Base-by-base conservation (phyloP, 2,888 invertebrate genomes). In the Troides helena region DNA sequence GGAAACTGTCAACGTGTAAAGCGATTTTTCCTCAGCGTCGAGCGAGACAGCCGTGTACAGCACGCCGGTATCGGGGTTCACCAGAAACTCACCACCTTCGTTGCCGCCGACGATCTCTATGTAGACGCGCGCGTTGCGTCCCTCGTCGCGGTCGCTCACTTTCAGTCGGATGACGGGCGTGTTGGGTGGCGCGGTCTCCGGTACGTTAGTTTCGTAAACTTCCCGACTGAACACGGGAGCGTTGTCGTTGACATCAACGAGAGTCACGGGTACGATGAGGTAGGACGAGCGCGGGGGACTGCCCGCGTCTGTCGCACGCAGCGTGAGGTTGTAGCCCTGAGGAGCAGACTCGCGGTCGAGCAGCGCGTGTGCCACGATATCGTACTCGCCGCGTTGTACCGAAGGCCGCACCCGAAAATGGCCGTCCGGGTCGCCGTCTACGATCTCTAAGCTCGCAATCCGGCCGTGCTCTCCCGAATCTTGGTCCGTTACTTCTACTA, bases 51-150 rank as follows among this genome's bases (percentile, higher is more conserved):
- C 95, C 0, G 98, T 98, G 83, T 97, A 97, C 1, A 99, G 87
- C 93, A 98, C 96, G 2, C 99, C 99, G 0, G 98, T 97, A 75
- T 96, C 96, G 0, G 97, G 95, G 85, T 98, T 97, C 14, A 99
- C 95, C 74, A 94, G 93, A 85, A 99, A 99, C 82, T 97, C 97
- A 0, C 96, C 96, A 8, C 97, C 97, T 83, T 97, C 97, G 85
- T 98, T 98, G 6, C 98, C 98, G 3, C 97, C 98, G 3, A 97
- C 97, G 67, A 99, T 97, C 88, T 97, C 96, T 72, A 99, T 95
- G 78, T 95, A 95, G 0, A 98, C 96, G 80, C 96, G 94, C 8
- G 97, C 97, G 84, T 97, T 97, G 82, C 94, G 95, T 0, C 97
- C 97, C 75, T 95, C 95, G 83, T 98, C 98, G 0, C 95, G 95